Percentiles rank a stretch among this genome's conserved stretches.
Conservation (phyloP, 2,113 vertebrate genomes). For the Numida meleagris region DNA sequence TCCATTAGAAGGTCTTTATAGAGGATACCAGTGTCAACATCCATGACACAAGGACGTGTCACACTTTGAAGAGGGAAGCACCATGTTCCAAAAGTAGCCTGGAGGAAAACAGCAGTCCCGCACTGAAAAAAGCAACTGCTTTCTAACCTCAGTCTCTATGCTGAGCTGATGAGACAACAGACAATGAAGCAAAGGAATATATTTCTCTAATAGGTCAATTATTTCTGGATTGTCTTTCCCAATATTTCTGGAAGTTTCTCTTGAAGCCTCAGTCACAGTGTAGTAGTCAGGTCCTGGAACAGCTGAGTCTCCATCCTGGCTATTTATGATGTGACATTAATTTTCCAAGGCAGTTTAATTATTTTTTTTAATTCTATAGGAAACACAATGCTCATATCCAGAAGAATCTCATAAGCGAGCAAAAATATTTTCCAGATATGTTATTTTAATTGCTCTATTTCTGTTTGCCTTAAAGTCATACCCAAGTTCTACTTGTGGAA, state of each 20-base stretch:
- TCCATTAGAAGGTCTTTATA: not conserved
- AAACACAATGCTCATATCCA: not conserved
- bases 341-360: not conserved
- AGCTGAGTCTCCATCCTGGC: not conserved
- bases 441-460: not conserved
- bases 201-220: not conserved
- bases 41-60: not conserved
- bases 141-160: constrained; percentile 12
- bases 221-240: not conserved
- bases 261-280: not conserved
- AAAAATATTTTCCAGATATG: not conserved
- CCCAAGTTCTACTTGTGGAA: not conserved
- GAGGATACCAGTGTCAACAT: not conserved
- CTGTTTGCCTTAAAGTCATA: not conserved
- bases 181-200: constrained; percentile 13
- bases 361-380: not conserved
- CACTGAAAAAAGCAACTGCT: not conserved
- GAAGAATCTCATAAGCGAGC: not conserved
- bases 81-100: not conserved
- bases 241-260: not conserved
- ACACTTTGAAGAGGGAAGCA: not conserved
- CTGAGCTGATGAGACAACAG: not conserved
- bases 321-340: not conserved
- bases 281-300: not conserved
- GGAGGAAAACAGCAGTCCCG: not conserved